phyloP scores from a whole-genome alignment of 2,113 vertebrate species.

The Eulemur rufifrons region DNA sequence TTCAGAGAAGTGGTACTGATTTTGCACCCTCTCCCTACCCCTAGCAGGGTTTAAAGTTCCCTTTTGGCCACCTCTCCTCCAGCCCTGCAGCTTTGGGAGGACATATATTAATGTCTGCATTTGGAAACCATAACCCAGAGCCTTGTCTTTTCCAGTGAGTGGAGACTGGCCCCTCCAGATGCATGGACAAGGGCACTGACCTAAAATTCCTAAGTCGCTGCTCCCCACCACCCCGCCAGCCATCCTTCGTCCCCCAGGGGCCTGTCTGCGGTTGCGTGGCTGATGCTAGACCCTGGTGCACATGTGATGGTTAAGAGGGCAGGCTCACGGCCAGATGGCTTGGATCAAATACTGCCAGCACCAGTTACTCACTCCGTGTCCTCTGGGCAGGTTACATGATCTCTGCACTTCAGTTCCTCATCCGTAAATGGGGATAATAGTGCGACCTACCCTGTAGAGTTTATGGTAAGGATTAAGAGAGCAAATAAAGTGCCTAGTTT shows the following conservation, averaged over 20 bases:
- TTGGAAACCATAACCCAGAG: not conserved
- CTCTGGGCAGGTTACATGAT: not conserved
- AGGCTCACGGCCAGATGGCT: not conserved
- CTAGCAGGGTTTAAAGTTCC: not conserved
- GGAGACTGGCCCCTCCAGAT: not conserved
- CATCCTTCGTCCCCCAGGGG: not conserved
- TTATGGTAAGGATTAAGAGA: not conserved
- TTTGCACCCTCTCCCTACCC: not conserved
- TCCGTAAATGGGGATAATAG: not conserved
- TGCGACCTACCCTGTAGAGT: fast-evolving
- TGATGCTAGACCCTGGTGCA: no score
- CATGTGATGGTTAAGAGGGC: fast-evolving
- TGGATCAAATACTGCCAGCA: not conserved
- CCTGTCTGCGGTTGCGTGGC: not conserved
- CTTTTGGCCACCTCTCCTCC: not conserved
- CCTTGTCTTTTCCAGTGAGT: not conserved
- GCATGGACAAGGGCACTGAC: not conserved
- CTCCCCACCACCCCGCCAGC: not conserved
- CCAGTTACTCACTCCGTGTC: no score
- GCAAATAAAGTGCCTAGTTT: not conserved
- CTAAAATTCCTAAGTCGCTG: not conserved
- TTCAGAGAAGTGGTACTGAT: not conserved
- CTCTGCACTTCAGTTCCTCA: not conserved
- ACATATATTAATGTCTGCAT: fast-evolving
- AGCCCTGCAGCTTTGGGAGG: not conserved